Conservation (phyloP, 2,888 invertebrate genomes). For the Aleiodes testaceus region DNA sequence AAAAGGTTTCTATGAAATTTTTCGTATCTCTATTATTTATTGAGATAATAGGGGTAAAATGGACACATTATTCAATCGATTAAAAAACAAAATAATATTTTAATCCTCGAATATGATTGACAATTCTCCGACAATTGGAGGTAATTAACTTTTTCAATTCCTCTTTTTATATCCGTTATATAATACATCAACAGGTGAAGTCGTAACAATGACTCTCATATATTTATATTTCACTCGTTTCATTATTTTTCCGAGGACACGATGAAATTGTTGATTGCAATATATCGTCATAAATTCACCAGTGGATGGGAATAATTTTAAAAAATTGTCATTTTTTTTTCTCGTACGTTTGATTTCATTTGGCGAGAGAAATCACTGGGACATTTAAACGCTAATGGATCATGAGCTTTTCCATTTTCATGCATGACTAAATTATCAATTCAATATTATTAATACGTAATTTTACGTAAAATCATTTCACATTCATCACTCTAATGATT, state of each 20-base stretch:
- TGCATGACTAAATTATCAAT: conserved; percentile 20
- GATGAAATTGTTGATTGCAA: conserved; percentile 20
- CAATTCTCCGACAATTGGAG: too few relatives aligned
- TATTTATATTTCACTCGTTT: neutral
- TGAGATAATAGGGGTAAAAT: too few relatives aligned
- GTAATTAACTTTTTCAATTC: too few relatives aligned
- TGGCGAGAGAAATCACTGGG: neutral
- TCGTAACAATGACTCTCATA: neutral
- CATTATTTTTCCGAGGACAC: neutral
- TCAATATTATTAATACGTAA: conserved; percentile 5
- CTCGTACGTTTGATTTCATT: conserved; percentile 12
- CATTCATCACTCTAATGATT: neutral
- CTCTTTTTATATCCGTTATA: neutral
- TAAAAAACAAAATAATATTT: too few relatives aligned
- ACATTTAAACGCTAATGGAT: conserved; percentile 15
- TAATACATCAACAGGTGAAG: neutral
- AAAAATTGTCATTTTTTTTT: conserved; percentile 8
- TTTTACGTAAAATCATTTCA: too few relatives aligned
- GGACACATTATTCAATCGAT: too few relatives aligned
- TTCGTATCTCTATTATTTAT: too few relatives aligned
- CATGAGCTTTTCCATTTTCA: conserved; percentile 17
- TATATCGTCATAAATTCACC: conserved; percentile 6
- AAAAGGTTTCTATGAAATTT: too few relatives aligned
- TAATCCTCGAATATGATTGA: too few relatives aligned
- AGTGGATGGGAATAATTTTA: neutral